Percentiles rank a stretch among this genome's conserved stretches.
Conservation (phyloP, 2,888 invertebrate species). For the Thumatha senex region DNA sequence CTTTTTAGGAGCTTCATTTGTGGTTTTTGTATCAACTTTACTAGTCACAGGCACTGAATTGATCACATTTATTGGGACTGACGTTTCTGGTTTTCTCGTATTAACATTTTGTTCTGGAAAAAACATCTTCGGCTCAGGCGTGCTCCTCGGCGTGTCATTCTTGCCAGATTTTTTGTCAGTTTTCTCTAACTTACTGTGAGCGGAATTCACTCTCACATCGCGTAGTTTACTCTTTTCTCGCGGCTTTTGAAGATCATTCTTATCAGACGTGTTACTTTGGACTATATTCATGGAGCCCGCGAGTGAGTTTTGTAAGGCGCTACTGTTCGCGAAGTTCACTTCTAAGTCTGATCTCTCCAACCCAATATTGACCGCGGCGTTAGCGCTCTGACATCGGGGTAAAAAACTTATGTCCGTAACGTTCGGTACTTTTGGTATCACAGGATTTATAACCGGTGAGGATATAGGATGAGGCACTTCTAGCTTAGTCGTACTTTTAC, state of each 20-base stretch:
- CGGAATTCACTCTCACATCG: conserved; percentile 77
- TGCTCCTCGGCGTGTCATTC: conserved; percentile 68
- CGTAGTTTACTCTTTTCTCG: conserved; percentile 75
- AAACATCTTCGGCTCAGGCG: conserved; percentile 76
- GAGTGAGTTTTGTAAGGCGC: conserved; percentile 57
- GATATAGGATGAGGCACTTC: conserved; percentile 79
- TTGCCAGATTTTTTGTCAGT: conserved; percentile 63
- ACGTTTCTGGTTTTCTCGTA: conserved; percentile 71
- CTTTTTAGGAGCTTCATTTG: conserved; percentile 71
- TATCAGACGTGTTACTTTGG: conserved; percentile 58
- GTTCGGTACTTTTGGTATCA: conserved; percentile 73
- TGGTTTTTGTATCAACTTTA: conserved; percentile 65
- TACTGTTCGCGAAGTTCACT: conserved; percentile 53
- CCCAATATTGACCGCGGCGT: conserved; percentile 68
- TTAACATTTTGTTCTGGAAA: conserved; percentile 70
- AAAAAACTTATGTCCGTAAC: conserved; percentile 71
- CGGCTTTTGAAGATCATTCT: conserved; percentile 64
- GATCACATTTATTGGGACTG: conserved; percentile 76
- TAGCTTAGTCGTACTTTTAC: conserved; percentile 68
- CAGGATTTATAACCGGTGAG: conserved; percentile 75
- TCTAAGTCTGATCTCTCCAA: conserved; percentile 70
- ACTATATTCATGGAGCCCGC: conserved; percentile 64
- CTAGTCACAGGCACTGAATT: conserved; percentile 64
- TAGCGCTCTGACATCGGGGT: conserved; percentile 77
- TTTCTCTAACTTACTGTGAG: conserved; percentile 76